Evolutionary conservation across 53 echinoderm and acorn worm genomes (phyloP), one percentile per base, ranked within the genome.

Genomic region (Echinarachnius parma): DNA sequence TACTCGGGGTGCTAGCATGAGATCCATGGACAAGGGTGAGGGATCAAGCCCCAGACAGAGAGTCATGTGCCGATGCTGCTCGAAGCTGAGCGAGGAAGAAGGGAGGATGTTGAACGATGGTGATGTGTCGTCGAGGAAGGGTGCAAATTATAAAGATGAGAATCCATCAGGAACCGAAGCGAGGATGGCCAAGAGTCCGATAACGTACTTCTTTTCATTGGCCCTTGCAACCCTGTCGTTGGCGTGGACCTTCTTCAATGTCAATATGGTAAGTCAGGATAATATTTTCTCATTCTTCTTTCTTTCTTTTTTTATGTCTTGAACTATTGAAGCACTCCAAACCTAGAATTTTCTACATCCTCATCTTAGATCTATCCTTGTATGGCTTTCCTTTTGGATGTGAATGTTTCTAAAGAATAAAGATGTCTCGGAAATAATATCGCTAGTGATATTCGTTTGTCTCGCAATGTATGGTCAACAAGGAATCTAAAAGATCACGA

Each of bases 231-330:
- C 74, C 3, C 57, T 72, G 11, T 72, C 80, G 5, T 21, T 80
- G 5, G 67, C 80, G 4, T 68, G 68, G 68, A 68, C 80, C 22
- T 80, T 80, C 49, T 68, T 62, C 37, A 58, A 59, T 68, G 69
- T 80, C 4, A 80, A 80, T 46, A 47, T 80, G 50, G 80, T 80
- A 80, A 68, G 80, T 80, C 27, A 9, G 7, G 13, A 39, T 39
- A 39, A n/a, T n/a, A n/a, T 39, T 39, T 13, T 39, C 13, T 39
- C 7, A 39, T 13, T 13, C 39, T 13, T 39, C 39, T 13, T 13
- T 13, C 39, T 13, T 39, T 9, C 39, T 39, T 39, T 39, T 39
- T 13, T 9, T 13, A 7, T 39, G 39, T 39, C 13, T 39, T 39
- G 13, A 7, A 39, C 39, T n/a, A n/a, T n/a, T n/a, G n/a, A n/a